Evolutionary conservation across 1,140 invertebrate genomes (phyloP).

Genomic region (Pseudomyrmex gracilis): DNA sequence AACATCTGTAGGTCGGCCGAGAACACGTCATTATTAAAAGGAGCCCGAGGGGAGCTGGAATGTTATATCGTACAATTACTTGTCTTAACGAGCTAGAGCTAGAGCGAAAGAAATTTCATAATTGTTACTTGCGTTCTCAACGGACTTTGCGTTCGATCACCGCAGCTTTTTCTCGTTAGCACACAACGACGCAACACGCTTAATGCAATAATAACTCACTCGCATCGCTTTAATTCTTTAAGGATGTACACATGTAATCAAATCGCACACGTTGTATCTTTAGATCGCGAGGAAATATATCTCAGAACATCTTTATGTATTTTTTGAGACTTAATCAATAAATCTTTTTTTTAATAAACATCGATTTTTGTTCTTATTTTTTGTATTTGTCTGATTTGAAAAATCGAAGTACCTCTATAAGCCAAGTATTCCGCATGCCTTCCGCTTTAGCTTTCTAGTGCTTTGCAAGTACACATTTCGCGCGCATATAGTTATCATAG

Average conservation of each 20-base stretch:
- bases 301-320: not conserved
- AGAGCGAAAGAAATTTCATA: not conserved
- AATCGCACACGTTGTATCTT: conserved; percentile 9
- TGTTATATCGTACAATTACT: conserved; percentile 1
- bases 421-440: conserved; percentile 23
- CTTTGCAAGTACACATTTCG: conserved; percentile 4
- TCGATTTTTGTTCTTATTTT: conserved; percentile 43
- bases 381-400: conserved; percentile 14
- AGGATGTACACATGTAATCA: not conserved
- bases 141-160: not conserved
- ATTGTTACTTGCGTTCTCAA: conserved; percentile 7
- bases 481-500: not conserved
- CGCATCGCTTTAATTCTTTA: conserved; percentile 7
- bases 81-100: not conserved
- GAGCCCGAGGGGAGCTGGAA: not conserved
- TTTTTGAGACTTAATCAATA: conserved; percentile 22
- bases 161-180: conserved; percentile 21
- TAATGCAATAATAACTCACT: conserved; percentile 20
- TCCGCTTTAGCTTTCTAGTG: conserved; percentile 24
- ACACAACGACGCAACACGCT: conserved; percentile 25
- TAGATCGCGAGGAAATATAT: not conserved
- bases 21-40: not conserved
- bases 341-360: conserved; percentile 14
- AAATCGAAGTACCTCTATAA: not conserved
- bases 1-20: not conserved